Percentiles rank a stretch among this genome's conserved stretches.
phyloP scores from a whole-genome alignment of 2,113 vertebrate genomes.

The Eublepharis macularius region DNA sequence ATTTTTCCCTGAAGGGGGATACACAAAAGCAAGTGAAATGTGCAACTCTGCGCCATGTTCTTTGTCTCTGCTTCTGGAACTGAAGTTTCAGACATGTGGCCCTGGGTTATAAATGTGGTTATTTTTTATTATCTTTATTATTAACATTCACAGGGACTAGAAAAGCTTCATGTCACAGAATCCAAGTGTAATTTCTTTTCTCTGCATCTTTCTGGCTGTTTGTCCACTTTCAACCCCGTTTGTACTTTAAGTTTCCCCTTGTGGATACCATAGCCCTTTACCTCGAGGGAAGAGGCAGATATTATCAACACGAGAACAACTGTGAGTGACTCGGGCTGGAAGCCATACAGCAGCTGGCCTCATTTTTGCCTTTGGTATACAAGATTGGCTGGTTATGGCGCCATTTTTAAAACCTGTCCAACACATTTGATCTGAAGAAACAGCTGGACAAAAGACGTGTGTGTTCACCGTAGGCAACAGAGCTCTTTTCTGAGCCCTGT shows the following conservation, averaged over 20 bases:
- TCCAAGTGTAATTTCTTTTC: too few relatives aligned
- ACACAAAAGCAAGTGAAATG: background rate
- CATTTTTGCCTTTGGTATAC: background rate
- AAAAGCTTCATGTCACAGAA: too few relatives aligned
- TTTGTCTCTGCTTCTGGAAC: too few relatives aligned
- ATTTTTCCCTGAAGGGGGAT: conserved; percentile 57
- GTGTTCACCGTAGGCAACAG: background rate
- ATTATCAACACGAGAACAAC: background rate
- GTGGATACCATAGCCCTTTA: background rate
- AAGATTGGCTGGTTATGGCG: background rate
- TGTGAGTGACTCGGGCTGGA: background rate
- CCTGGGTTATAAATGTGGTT: too few relatives aligned
- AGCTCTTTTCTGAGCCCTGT: background rate
- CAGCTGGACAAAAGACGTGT: background rate
- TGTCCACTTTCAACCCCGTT: background rate
- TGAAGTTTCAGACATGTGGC: too few relatives aligned
- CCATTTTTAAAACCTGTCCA: too few relatives aligned
- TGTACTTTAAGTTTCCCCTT: background rate
- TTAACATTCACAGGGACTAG: too few relatives aligned
- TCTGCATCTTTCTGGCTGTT: too few relatives aligned
- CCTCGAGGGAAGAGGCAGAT: background rate
- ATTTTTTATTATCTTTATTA: too few relatives aligned
- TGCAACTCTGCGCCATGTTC: background rate
- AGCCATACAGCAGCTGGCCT: background rate
- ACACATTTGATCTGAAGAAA: too few relatives aligned